Percentiles rank a stretch among this genome's conserved stretches.
These are phyloP conservation scores for Malurus leucopterus DNA, from an alignment of 2,797 vertebrate species.

Conservation along the genomic window DNA sequence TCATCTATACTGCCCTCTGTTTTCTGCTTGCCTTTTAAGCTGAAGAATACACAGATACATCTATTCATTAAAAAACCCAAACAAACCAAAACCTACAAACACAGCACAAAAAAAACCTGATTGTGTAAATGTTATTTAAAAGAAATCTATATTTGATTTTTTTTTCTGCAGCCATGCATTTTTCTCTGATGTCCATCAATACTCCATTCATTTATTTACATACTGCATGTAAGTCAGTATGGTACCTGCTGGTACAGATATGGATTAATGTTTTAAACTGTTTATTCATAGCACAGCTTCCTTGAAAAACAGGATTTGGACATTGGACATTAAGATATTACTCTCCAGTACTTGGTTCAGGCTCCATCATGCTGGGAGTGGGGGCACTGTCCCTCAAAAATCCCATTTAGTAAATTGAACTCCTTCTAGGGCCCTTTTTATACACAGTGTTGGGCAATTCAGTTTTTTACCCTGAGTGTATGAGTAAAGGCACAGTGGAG, in stretches of 20 bases:
- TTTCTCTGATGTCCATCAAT: neutral
- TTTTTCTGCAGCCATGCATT: neutral
- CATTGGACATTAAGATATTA: neutral
- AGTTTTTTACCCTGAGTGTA: neutral
- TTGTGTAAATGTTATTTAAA: neutral
- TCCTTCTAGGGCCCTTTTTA: neutral
- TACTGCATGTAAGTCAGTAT: neutral
- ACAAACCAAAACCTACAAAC: neutral
- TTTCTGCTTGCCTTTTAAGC: neutral
- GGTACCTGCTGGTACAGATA: neutral
- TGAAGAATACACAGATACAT: neutral
- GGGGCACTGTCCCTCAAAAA: neutral
- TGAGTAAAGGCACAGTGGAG: neutral
- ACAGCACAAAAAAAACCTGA: too few species aligned
- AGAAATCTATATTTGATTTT: neutral
- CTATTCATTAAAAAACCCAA: neutral
- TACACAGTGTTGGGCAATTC: neutral
- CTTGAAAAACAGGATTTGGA: neutral
- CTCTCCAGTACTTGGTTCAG: fast-evolving
- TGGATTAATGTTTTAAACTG: neutral
- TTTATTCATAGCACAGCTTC: neutral
- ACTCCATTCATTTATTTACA: neutral
- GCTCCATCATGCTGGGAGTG: neutral
- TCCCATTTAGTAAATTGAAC: neutral
- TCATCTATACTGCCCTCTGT: neutral